These are phyloP conservation scores for Oreochromis tanganicae DNA, from an alignment of 2,113 vertebrate species.

Conservation along the genomic window DNA sequence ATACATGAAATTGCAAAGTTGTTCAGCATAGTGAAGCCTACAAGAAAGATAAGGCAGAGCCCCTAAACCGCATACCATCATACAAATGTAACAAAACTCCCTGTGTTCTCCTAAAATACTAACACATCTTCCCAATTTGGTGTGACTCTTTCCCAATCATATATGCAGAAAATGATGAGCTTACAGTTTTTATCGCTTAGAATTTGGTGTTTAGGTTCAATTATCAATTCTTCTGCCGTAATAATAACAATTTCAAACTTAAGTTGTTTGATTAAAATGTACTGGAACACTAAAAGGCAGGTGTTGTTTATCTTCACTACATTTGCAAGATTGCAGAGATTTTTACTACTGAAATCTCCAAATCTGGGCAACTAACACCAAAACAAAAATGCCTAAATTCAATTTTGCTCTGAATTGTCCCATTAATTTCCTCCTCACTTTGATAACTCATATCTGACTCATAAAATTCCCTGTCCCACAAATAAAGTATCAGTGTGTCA, in stretches of 20 bases:
- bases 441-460: not conserved
- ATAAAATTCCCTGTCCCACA: not conserved
- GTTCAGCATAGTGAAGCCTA: not conserved
- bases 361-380: not conserved
- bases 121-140: not conserved
- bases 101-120: not conserved
- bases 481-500: not conserved
- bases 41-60: not conserved
- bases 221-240: not conserved
- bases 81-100: not conserved
- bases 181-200: not conserved
- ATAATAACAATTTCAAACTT: not conserved
- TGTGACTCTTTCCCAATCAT: not conserved
- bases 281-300: not conserved
- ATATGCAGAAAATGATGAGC: not conserved
- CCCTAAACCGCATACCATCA: not conserved
- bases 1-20: not conserved
- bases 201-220: not conserved
- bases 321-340: not conserved
- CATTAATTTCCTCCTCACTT: not conserved
- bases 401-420: not conserved
- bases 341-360: not conserved
- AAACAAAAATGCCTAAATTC: not conserved
- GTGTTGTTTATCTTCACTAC: not conserved
- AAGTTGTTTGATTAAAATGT: not conserved